Evolutionary conservation across 1,140 invertebrate species (phyloP), one percentile per base, ranked within the genome.

Genomic region (Rhagoletis pomonella): DNA sequence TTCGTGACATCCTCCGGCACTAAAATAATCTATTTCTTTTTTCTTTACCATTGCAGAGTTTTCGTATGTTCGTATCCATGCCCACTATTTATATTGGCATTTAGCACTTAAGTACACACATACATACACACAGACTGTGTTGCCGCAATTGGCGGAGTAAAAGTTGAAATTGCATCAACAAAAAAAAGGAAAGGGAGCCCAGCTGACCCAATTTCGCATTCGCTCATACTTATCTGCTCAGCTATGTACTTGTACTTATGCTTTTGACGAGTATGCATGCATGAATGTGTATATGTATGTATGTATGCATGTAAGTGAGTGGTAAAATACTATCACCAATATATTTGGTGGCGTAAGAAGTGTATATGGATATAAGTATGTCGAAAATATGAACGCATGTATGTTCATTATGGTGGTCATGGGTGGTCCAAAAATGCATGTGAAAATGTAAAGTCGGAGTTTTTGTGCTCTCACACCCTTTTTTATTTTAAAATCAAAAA

Each of bases 111-210:
- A 50, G 47, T 14, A 50, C 42, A 7, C 47, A 77, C n/a, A 55
- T 7, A 10, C 19, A 44, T 12, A 9, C 42, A 69, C 10, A 19
- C n/a, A 55, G 6, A 29, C 55, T 19, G 47, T 0, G 19, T 7
- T 58, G 73, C 14, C 55, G 17, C n/a, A 44, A 81, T 81, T 81
- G 47, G 47, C 50, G 9, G 47, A 81, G 73, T 81, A 81, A 81
- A 81, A 81, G 73, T 17, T 81, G 47, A 81, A 81, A 58, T 81
- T 81, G 73, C 73, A 81, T 81, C 73, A 55, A 81, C 73, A 29
- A 29, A 29, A 81, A 81, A 81, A 55, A 81, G n/a, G 19, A 55
- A 55, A 81, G 73, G 47, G 14, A 50, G 47, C 73, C 12, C 44
- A 55, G 17, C 10, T 81, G 73, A 81, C 73, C 73, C 47, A 81